These are phyloP conservation scores for Hiodon alosoides DNA, from an alignment of 2,113 vertebrate species.

Conservation along the genomic window DNA sequence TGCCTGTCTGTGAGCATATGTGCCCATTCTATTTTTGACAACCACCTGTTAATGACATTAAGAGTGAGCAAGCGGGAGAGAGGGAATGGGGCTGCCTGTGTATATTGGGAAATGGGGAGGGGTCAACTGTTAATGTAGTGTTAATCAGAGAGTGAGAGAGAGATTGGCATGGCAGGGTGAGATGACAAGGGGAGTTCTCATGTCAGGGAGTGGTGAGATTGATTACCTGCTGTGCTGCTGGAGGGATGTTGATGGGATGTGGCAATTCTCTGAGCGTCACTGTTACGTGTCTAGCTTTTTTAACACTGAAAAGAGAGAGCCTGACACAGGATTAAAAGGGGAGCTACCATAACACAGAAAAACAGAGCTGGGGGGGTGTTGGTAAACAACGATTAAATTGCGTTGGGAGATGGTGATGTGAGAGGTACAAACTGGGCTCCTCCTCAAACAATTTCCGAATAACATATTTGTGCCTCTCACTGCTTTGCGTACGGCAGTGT, in stretches of 20 bases:
- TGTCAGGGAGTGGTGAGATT: neutral
- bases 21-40: constrained; percentile 60
- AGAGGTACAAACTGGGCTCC: neutral
- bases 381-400: neutral
- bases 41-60: constrained; percentile 74
- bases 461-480: neutral
- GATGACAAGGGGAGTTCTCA: neutral
- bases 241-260: neutral
- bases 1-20: constrained; percentile 12
- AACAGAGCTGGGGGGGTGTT: neutral
- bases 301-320: neutral
- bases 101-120: constrained; percentile 2
- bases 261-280: neutral
- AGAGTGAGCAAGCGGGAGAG: neutral
- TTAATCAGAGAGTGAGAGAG: neutral
- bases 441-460: neutral
- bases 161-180: neutral
- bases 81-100: neutral
- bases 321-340: neutral
- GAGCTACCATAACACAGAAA: neutral
- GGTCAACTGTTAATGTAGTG: constrained; percentile 7
- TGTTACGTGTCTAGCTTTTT: neutral
- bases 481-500: neutral
- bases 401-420: neutral
- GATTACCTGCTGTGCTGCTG: neutral